These are phyloP conservation scores for Conchocele bisecta DNA, from an alignment of 2,888 invertebrate species.

Conservation along the genomic window DNA sequence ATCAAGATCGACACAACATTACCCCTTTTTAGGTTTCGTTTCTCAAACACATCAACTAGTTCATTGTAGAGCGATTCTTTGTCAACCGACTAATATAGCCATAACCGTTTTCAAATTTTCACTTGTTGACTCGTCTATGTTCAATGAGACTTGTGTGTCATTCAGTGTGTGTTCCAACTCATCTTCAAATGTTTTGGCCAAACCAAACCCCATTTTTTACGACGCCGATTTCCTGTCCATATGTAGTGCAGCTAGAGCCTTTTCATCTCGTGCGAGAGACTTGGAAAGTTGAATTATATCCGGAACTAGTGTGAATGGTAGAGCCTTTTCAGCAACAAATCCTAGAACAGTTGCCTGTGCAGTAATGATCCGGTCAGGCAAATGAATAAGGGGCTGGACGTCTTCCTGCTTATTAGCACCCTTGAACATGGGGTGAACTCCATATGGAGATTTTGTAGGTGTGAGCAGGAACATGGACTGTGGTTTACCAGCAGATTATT, in stretches of 20 bases:
- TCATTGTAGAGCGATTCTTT: slow-evolving; percentile 25
- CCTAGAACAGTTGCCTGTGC: neutral
- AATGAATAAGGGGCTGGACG: neutral
- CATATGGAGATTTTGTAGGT: too few species aligned
- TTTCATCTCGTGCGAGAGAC: neutral
- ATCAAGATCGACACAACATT: slow-evolving; percentile 61
- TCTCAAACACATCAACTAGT: slow-evolving; percentile 34
- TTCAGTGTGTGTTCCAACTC: neutral
- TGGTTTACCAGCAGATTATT: too few species aligned
- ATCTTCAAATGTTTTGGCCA: neutral
- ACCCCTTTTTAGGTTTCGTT: slow-evolving; percentile 54
- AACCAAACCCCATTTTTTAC: neutral
- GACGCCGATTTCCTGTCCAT: slow-evolving; percentile 11
- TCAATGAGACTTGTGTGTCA: slow-evolving; percentile 24
- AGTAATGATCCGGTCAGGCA: neutral
- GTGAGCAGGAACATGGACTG: too few species aligned
- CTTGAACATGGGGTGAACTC: slow-evolving; percentile 5
- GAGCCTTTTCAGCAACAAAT: neutral
- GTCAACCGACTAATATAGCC: slow-evolving; percentile 44
- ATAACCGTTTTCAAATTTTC: slow-evolving; percentile 40
- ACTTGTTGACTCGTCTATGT: slow-evolving; percentile 41
- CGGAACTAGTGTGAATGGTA: slow-evolving; percentile 1
- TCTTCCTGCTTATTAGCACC: neutral
- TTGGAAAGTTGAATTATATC: neutral
- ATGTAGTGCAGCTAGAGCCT: neutral